phyloP scores from a whole-genome alignment of 2,888 invertebrate genomes.

The Drosophila emarginata region DNA sequence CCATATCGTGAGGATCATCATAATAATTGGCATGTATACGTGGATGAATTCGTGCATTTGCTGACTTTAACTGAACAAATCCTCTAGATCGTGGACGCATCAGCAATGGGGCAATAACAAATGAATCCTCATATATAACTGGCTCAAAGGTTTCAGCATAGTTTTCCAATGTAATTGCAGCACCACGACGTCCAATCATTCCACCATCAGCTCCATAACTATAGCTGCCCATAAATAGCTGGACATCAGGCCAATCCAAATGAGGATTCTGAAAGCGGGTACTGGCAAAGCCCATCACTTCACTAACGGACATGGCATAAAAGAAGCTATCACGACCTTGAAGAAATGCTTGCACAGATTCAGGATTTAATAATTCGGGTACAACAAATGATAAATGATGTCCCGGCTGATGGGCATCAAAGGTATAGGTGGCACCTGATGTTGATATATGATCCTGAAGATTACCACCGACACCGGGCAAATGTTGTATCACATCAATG shows the following conservation, averaged over 20 bases:
- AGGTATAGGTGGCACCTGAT: constrained; percentile 89
- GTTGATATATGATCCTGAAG: constrained; percentile 92
- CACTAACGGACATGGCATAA: constrained; percentile 90
- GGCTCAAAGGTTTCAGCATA: constrained; percentile 88
- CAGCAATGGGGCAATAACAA: constrained; percentile 87
- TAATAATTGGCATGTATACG: constrained; percentile 95
- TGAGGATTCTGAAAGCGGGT: constrained; percentile 87
- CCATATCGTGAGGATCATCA: constrained; percentile 87
- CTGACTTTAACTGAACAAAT: constrained; percentile 86
- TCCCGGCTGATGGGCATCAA: constrained; percentile 84
- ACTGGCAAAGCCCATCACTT: constrained; percentile 90
- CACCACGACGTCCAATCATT: constrained; percentile 87
- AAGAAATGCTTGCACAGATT: constrained; percentile 86
- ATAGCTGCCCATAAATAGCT: constrained; percentile 89
- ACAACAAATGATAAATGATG: constrained; percentile 87
- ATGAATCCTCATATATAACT: constrained; percentile 87
- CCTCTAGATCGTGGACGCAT: constrained; percentile 89
- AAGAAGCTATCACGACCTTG: constrained; percentile 86
- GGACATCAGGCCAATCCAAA: constrained; percentile 91
- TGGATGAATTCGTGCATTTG: constrained; percentile 89
- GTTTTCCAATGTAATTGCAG: constrained; percentile 86
- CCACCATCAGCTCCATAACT: constrained; percentile 92
- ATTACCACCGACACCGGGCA: constrained; percentile 90
- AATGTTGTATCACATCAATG: constrained; percentile 86
- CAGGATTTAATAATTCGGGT: constrained; percentile 85